Evolutionary conservation across 2,888 invertebrate species (phyloP), one percentile per base, ranked within the genome.

Genomic region (Tetragnatha montana): DNA sequence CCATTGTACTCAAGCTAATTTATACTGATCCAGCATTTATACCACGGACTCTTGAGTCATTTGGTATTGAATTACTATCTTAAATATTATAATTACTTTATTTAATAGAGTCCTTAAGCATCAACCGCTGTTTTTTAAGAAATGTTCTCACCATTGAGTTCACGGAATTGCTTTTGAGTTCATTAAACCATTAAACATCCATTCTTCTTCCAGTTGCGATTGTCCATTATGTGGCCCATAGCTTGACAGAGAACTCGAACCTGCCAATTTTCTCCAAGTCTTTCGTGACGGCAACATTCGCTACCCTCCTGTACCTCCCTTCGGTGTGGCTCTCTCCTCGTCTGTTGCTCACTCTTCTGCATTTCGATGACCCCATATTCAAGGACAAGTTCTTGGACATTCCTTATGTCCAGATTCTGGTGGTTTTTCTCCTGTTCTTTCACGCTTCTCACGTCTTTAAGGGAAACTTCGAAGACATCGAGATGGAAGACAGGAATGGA

Each of bases 301-400:
- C 21, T 6, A 8, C 79, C 14, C 22, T 87, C 8, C 68, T 87
- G 47, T 74, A 82, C 19, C 69, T 78, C n/a, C 90, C 90, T 7
- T 82, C 68, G 8, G 10, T 90, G 21, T 86, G 86, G 90, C 8
- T 90, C 3, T 60, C 90, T 8, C 90, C 82, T 8, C 78, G 80
- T 1, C 79, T 87, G n/a, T 69, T 90, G 49, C 90, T 90, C 14
- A 35, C 79, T 12, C 4, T 86, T 1, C 21, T 82, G 17, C 87
- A 90, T 35, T 50, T 82, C 6, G 87, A 90, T 21, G 90, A 90
- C 47, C 75, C 79, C 1, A 50, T 90, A 21, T 90, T 90, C 51
- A 35, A 51, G 17, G 51, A 80, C 47, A 49, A 60, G 19, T 4
- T 90, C 35, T 17, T 86, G 6, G 76, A 78, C 0, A 70, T 90